Evolutionary conservation across 2,797 vertebrate genomes (phyloP), one percentile per base, ranked within the genome.

Genomic region (Chromobotia macracanthus): DNA sequence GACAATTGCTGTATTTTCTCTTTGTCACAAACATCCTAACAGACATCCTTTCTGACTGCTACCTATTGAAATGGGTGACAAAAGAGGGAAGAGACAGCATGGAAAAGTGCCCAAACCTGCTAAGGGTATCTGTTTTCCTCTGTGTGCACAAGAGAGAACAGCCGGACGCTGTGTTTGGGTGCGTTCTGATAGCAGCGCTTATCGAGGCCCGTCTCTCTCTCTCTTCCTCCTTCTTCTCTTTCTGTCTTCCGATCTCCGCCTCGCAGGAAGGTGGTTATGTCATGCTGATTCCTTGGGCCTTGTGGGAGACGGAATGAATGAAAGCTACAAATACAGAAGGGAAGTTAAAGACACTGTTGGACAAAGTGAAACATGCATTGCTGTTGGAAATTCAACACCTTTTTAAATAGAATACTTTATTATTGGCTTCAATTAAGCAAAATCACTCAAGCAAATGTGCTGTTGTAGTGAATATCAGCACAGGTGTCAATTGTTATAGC

Each of bases 141-240:
- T n/a, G 44, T 55, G 70, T 70, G 67, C 70, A 71, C 18, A 67
- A 74, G 81, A 73, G 74, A 83, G 53, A 67, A 61, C 76, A 18
- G 80, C 85, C 83, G 83, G 85, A 84, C 83, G 53, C 75, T 28
- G 79, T 84, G 81, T 84, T 83, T 84, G 85, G 83, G 83, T 84
- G 82, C 63, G 80, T 74, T 80, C 77, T 72, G 85, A 86, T 86
- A 86, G 83, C 23, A 3, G 61, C 35, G 48, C 83, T 86, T 84
- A 86, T 84, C 81, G n/a, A 75, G 65, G 76, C 60, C 73, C 50
- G 16, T 79, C 74, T 80, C 77, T 41, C 77, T 68, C 64, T 80
- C 82, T 84, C n/a, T n/a, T n/a, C n/a, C n/a, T n/a, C n/a, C n/a
- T n/a, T n/a, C n/a, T n/a, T 73, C 68, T 83, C 53, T 70, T 65